Evolutionary conservation across 1,140 invertebrate genomes (phyloP), one percentile per base, ranked within the genome.

Genomic region (Drepana arcuata): DNA sequence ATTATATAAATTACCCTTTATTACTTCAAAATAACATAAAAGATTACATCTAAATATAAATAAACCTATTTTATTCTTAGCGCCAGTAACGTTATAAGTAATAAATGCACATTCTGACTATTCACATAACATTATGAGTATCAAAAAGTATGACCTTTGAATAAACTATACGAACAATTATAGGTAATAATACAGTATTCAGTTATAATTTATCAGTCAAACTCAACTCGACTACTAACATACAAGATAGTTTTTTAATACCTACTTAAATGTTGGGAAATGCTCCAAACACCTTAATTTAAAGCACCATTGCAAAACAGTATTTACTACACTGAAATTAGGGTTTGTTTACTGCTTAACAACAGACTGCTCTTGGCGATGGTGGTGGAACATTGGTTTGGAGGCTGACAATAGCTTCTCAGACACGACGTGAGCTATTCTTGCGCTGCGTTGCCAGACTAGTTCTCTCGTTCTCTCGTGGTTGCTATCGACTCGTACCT

Each of bases 401-500:
- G 92, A 90, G 1, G 91, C 92, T 7, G 89, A 84, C 34, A 89
- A 88, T 7, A 94, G 73, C 75, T 94, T 93, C 62, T 92, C 88
- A 2, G 92, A 93, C 3, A 94, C 92, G 7, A 94, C 86, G 48
- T 92, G 89, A 9, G 93, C 92, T 36, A 94, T 93, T 58, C 92
- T 88, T 0, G 91, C 88, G 33, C 91, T 93, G 48, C 90, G 86
- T 49, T 88, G 89, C 92, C 93, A 94, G 7, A 93, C 89, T 44
- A 92, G 89, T 70, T 94, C 91, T 30, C 91, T 86, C 2, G 92
- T 94, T 57, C 91, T 88, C 67, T 94, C 92, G 50, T 93, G 92
- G 60, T 93, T 91, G 74, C 91, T 93, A 46, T 94, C 92, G 9
- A 94, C 91, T 47, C 92, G 86, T 10, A 94, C 91, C 92, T 93